Percentiles rank a stretch among this genome's conserved stretches.
These are phyloP conservation scores for Coracias cyanogaster DNA, from an alignment of 2,797 vertebrate species.

Conservation along the genomic window DNA sequence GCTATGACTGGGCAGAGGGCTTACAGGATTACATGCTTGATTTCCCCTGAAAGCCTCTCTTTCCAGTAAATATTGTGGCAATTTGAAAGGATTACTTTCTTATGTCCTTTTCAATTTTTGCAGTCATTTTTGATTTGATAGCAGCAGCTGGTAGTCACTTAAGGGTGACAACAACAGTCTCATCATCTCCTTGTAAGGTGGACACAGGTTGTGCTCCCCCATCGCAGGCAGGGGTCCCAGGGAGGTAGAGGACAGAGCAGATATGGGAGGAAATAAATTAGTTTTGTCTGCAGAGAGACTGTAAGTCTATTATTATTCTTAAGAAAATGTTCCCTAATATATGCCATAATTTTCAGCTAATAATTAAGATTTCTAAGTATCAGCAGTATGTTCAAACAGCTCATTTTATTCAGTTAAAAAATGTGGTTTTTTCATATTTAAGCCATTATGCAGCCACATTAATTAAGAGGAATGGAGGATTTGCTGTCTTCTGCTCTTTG, in stretches of 20 bases:
- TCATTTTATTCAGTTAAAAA: background rate
- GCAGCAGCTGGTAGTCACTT: slow-evolving; percentile 76
- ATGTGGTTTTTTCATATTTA: background rate
- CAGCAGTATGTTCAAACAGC: background rate
- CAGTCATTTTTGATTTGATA: slow-evolving; percentile 74
- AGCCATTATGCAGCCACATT: background rate
- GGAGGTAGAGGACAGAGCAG: background rate
- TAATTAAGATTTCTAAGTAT: slow-evolving; percentile 19
- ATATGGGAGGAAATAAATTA: background rate
- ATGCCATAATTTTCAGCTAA: background rate
- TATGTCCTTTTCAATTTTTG: slow-evolving; percentile 75
- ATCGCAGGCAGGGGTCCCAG: background rate
- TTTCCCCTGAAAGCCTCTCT: slow-evolving; percentile 71
- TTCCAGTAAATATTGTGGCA: slow-evolving; percentile 78
- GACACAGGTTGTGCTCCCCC: slow-evolving; percentile 24
- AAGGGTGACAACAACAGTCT: slow-evolving; percentile 68
- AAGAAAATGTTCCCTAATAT: background rate
- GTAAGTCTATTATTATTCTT: background rate
- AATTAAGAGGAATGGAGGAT: background rate
- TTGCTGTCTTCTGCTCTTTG: background rate
- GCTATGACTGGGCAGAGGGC: slow-evolving; percentile 54
- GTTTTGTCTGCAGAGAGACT: background rate
- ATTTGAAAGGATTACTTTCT: slow-evolving; percentile 77
- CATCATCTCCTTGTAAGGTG: slow-evolving; percentile 59
- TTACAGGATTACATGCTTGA: slow-evolving; percentile 78